Conservation (phyloP, 2,888 invertebrate species). For the Maniola hyperantus region DNA sequence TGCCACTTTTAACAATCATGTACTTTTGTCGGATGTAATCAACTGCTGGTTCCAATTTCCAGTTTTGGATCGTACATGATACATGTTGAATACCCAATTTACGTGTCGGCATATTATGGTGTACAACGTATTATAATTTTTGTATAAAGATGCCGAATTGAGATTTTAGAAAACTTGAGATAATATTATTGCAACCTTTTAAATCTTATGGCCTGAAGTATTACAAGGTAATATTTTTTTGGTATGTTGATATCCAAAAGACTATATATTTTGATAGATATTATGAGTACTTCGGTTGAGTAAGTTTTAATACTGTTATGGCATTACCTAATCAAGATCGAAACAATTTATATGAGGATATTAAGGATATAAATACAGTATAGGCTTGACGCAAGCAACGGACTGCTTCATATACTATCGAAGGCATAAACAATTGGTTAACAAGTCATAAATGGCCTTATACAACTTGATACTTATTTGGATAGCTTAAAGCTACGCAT, state of each 20-base stretch:
- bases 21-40: not conserved
- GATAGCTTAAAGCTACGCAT: not conserved
- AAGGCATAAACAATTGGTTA: slow-evolving; percentile 8
- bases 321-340: slow-evolving; percentile 67
- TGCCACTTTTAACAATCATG: not conserved
- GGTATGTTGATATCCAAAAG: not conserved
- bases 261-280: not conserved
- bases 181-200: not conserved
- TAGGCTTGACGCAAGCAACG: slow-evolving; percentile 53
- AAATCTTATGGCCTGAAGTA: not conserved
- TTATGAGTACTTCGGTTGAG: not conserved
- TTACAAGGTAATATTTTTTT: not conserved
- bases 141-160: not conserved
- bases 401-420: slow-evolving; percentile 42
- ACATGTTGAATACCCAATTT: no score
- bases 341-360: slow-evolving; percentile 53
- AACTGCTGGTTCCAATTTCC: not conserved
- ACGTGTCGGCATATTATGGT: no score
- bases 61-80: no score
- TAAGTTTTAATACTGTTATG: slow-evolving; percentile 46
- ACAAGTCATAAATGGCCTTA: not conserved
- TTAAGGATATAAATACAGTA: slow-evolving; percentile 46
- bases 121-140: no score
- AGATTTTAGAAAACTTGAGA: not conserved
- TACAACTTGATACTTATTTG: not conserved